These are phyloP conservation scores for Perizoma affinitatum DNA, from an alignment of 2,888 invertebrate species.

Conservation along the genomic window DNA sequence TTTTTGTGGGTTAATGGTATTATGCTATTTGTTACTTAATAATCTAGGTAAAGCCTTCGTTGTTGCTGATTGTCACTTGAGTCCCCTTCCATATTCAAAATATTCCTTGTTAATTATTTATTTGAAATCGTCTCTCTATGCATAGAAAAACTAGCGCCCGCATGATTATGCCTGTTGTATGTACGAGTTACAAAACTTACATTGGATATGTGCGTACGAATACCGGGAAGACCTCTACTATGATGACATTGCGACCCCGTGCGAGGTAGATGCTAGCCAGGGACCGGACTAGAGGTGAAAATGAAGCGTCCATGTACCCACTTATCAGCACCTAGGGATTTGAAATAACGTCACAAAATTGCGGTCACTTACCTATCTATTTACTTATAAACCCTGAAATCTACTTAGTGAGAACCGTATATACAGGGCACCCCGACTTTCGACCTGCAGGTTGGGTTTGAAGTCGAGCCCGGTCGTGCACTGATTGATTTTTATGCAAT, in stretches of 20 bases:
- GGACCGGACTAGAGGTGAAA: slow-evolving; percentile 60
- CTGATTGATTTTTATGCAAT: no score
- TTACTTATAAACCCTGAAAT: no score
- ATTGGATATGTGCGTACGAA: slow-evolving; percentile 67
- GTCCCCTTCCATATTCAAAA: no score
- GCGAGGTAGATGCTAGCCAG: slow-evolving; percentile 53
- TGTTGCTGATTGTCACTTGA: no score
- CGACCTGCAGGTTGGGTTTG: no score
- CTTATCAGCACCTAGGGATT: slow-evolving; percentile 64
- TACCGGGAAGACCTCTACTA: slow-evolving; percentile 67
- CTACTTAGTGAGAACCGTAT: no score
- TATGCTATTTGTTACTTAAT: neutral
- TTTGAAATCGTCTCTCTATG: no score
- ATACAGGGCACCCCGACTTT: no score
- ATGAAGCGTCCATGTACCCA: slow-evolving; percentile 70
- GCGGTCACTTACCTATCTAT: neutral
- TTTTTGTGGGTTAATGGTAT: slow-evolving; percentile 14
- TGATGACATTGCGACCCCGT: slow-evolving; percentile 63
- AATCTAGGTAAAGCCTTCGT: neutral
- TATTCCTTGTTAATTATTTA: no score
- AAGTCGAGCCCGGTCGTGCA: no score
- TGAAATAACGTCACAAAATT: neutral
- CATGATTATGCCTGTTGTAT: no score
- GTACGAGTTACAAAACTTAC: slow-evolving; percentile 47
- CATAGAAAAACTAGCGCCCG: no score